Evolutionary conservation across 2,888 invertebrate genomes (phyloP).

Genomic region (Lasioglossum figueresi): DNA sequence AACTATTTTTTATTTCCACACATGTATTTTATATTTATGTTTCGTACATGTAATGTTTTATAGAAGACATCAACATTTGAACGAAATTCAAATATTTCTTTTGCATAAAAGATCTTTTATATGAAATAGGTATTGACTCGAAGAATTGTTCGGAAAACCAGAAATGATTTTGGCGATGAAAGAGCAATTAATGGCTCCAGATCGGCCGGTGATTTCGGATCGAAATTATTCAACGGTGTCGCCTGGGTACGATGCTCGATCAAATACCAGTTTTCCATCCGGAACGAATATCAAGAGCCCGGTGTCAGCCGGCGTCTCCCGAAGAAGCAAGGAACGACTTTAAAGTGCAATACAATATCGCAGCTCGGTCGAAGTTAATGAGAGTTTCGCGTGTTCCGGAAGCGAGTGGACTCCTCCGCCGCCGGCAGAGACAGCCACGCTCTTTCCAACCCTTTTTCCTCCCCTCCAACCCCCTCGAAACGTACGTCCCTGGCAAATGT

Average conservation of each 20-base stretch:
- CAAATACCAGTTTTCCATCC: conserved; percentile 21
- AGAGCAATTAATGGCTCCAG: neutral
- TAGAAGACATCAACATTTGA: too few species aligned
- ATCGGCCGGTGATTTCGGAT: neutral
- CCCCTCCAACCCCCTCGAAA: conserved; percentile 17
- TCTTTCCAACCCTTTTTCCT: conserved; percentile 35
- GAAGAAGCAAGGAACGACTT: conserved; percentile 56
- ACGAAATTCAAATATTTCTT: too few species aligned
- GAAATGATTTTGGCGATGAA: neutral
- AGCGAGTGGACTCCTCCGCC: conserved; percentile 71
- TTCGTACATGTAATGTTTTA: too few species aligned
- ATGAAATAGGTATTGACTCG: neutral
- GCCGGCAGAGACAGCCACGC: conserved; percentile 54
- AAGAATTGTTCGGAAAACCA: neutral
- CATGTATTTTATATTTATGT: too few species aligned
- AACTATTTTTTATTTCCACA: too few species aligned
- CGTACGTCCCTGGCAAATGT: conserved; percentile 50
- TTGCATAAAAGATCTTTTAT: too few species aligned
- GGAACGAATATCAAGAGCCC: conserved; percentile 16
- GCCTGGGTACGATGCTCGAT: neutral
- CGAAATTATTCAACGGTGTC: conserved; percentile 25
- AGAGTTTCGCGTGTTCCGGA: conserved; percentile 80
- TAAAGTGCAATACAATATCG: conserved; percentile 63
- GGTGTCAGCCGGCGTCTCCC: conserved; percentile 43
- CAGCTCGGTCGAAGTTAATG: conserved; percentile 77